Base-by-base conservation (phyloP, 2,113 vertebrate genomes). In the Triplophysa rosa region DNA sequence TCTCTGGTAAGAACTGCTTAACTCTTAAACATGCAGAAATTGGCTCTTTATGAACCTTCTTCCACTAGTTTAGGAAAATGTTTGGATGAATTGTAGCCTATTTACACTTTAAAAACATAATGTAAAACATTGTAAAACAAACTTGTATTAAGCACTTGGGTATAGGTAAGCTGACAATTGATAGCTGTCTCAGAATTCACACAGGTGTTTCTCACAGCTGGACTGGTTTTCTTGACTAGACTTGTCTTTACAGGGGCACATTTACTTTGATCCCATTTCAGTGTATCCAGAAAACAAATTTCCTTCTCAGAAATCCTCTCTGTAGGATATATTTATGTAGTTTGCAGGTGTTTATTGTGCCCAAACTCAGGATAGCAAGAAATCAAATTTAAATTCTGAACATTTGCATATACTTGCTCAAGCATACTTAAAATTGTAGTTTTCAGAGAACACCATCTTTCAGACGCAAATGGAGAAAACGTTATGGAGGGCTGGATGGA, bases 401-500 rank as follows among this genome's bases (percentile, higher is more conserved):
- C 2, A 58, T 19, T 33, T 54, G 2, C 4, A 56, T 11, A 5
- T 12, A 23, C 16, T 59, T 16, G n/a, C 14, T 11, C 21, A 72
- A 17, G 54, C 70, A 59, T 72, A 59, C 17, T 19, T 12, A 0
- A 54, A 54, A 70, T 54, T 47, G 9, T 42, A 92, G 91, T 84
- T 90, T 92, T 66, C 90, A 91, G 87, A 91, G 90, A 71, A 92
- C 88, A 2, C 88, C 91, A 0, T 91, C 91, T 49, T 84, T 91
- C 59, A 86, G 89, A 68, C 88, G 89, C 9, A 92, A 92, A 79
- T 92, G 90, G 91, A 90, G 89, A 84, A 92, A 91, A 69, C 88
- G 89, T 7, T 91, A 92, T n/a, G 91, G 90, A n/a, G 91, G 89
- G 10, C 78, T 92, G 83, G 90, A 92, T 26, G 91, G 91, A 2